These are phyloP conservation scores for Pharmacophagus antenor DNA, from an alignment of 2,888 invertebrate species.

Conservation along the genomic window DNA sequence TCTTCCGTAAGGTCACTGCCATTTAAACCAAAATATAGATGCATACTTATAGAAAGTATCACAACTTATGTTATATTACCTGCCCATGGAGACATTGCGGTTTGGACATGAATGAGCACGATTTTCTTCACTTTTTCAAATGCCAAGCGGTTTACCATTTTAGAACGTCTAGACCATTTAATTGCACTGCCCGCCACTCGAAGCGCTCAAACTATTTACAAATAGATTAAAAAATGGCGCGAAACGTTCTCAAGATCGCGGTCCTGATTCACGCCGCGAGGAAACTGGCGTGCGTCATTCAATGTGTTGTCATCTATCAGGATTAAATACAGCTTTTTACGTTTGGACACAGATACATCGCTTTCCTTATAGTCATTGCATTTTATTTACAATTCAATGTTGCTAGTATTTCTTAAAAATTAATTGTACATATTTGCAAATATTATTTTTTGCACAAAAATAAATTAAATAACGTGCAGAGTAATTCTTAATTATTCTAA, in stretches of 20 bases:
- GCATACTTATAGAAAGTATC: neutral
- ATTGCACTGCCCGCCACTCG: slow-evolving; percentile 12
- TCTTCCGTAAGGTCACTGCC: too few relatives aligned
- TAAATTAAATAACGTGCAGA: too few relatives aligned
- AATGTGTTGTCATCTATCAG: slow-evolving; percentile 26
- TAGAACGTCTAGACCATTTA: slow-evolving; percentile 31
- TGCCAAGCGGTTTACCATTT: slow-evolving; percentile 22
- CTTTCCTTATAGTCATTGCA: neutral
- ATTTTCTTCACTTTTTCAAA: slow-evolving; percentile 14
- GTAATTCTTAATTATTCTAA: too few relatives aligned
- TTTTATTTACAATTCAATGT: neutral
- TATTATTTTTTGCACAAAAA: too few relatives aligned
- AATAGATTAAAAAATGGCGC: slow-evolving; percentile 35
- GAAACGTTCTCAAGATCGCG: slow-evolving; percentile 33
- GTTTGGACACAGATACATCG: neutral
- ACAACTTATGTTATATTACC: neutral
- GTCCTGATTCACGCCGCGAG: slow-evolving; percentile 35
- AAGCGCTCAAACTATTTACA: slow-evolving; percentile 29
- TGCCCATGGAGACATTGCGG: neutral
- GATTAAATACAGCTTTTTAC: slow-evolving; percentile 3
- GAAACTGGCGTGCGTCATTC: slow-evolving; percentile 37
- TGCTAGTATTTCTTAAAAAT: neutral
- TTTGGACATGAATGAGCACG: slow-evolving; percentile 7
- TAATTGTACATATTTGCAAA: too few relatives aligned
- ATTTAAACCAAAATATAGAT: too few relatives aligned